A percentile compares a stretch with the other conserved stretches of the same genome.
Evolutionary conservation across 2,888 invertebrate species (phyloP).

Genomic region (Spisula solida): DNA sequence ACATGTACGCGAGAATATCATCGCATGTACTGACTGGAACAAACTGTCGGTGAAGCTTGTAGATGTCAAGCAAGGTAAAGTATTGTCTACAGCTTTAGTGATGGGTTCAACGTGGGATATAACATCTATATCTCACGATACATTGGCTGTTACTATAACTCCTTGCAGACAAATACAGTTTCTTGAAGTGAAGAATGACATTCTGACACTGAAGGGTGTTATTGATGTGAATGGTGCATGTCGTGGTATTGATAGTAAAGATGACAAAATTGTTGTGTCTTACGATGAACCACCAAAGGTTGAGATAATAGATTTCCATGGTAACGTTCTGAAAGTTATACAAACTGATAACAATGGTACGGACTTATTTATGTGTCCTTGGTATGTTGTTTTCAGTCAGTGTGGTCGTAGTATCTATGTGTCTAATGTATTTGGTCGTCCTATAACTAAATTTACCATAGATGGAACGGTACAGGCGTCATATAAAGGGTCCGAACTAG

Average conservation of each 20-base stretch:
- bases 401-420: no score
- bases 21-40: not conserved
- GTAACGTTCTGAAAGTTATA: not conserved
- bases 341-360: not conserved
- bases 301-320: not conserved
- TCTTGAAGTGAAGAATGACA: not conserved
- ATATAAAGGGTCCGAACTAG: no score
- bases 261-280: not conserved
- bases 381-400: not conserved
- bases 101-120: not conserved
- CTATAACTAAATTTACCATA: not conserved
- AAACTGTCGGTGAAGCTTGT: not conserved
- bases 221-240: not conserved
- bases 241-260: not conserved
- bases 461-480: not conserved
- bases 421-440: no score
- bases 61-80: no score
- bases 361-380: not conserved
- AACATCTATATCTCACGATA: not conserved
- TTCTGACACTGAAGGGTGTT: no score
- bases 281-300: not conserved
- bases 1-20: not conserved
- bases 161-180: not conserved
- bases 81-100: not conserved
- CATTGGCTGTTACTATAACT: not conserved